Base-by-base conservation (phyloP, 2,797 vertebrate genomes). In the Tokudaia muenninki region DNA sequence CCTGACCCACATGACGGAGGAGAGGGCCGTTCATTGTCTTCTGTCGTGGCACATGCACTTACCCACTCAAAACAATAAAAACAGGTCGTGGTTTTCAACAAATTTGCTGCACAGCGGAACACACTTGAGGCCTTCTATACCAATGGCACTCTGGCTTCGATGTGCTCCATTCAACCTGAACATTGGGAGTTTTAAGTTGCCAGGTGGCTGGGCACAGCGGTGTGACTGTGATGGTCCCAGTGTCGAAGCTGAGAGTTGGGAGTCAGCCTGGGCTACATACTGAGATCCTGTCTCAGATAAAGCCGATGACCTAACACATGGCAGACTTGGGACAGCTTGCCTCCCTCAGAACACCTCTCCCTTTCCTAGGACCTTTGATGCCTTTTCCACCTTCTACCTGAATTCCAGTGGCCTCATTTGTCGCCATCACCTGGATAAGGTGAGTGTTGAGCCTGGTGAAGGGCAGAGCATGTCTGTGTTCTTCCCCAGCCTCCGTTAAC, bases 351-450 rank as follows among this genome's bases (percentile, higher is more conserved):
- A 41, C 41, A 34, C 77, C 26, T 41, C 26, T 65, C 52, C 44
- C 44, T 74, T 87, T 52, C 34, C 77, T 82, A 99, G 99, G 98
- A 99, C 99, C 24, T 99, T 99, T 8, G 99, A 99, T 90, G 99
- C 99, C 47, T 99, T 99, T 98, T 99, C 99, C 65, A 99, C 99
- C 1, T 99, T 99, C 97, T 99, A 99, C 98, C 96, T 99, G 77
- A 99, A 99, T 93, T 98, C 98, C 0, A 98, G 99, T 47, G 99
- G 99, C 90, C 99, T 99, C 92, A 99, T 99, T 94, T 98, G 98
- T 92, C 99, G 99, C 97, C 99, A 99, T 97, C 99, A 98, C 98
- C 98, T 99, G 82, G 99, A 99, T 97, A 99, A 99, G 99, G 99
- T 99, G 92, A 98, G 98, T 93, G 65, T 12, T 6, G 19, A 75